Evolutionary conservation across 1,140 invertebrate genomes (phyloP), one percentile per base, ranked within the genome.

Genomic region (Drosophila athabasca): DNA sequence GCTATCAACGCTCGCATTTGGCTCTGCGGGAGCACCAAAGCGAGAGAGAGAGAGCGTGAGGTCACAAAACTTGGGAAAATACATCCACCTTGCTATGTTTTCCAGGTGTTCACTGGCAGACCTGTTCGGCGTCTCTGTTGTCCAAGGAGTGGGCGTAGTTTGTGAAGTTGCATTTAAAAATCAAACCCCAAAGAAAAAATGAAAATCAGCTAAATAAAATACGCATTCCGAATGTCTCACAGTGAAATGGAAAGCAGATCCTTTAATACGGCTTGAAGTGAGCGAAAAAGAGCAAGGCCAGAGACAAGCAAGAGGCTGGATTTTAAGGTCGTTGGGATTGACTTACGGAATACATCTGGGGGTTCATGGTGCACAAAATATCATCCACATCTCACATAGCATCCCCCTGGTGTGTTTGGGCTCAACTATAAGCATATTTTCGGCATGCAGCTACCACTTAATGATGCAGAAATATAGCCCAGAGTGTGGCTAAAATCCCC

Each of bases 401-500:
- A 39, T 39, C 4, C 11, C 3, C 35, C 35, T 39, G 35, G 11
- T 39, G 35, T 5, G 35, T 1, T 1, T 1, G 35, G 4, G 35
- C 35, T 5, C 11, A 4, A 39, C 35, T 39, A 39, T 39, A 13
- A 39, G 11, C 11, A 39, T 39, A 39, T 39, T 39, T 8, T 8
- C 8, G 2, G 8, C 8, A 9, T 39, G 3, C 11, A 0, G 11
- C 35, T 39, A 3, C 35, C 35, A 39, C 35, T 39, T 39, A 39
- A 39, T 39, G 35, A 39, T 13, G 35, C 35, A 85, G 68, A 84
- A 84, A 81, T 81, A 77, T 84, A 64, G 67, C 60, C 66, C 44
- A 45, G 49, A 64, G 60, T 75, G 65, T 57, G 69, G 64, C 64
- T 61, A 70, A 69, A 71, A 84, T 76, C 45, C 41, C 50, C 57